These are phyloP conservation scores for Geophilus truncorum DNA, from an alignment of 2,888 invertebrate species.

Conservation along the genomic window DNA sequence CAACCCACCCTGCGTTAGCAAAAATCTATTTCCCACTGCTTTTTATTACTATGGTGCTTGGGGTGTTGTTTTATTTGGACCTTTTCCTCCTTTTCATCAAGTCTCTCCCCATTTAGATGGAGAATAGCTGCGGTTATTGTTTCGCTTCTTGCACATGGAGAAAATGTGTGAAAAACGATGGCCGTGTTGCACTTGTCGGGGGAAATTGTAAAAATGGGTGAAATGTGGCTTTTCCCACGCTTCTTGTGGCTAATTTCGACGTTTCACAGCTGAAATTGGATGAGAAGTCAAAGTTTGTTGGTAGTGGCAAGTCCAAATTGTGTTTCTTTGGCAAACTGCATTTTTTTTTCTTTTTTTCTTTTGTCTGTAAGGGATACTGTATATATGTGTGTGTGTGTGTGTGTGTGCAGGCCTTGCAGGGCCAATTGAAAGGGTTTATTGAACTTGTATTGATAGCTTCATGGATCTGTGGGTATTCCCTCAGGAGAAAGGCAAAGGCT, in stretches of 20 bases:
- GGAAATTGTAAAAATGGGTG: too few relatives aligned
- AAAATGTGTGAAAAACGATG: not conserved
- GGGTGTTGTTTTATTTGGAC: not conserved
- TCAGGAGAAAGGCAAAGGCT: not conserved
- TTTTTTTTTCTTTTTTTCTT: not conserved
- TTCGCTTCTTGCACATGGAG: not conserved
- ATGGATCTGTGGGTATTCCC: not conserved
- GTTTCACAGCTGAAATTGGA: too few relatives aligned
- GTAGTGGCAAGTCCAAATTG: not conserved
- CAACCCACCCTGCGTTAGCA: not conserved
- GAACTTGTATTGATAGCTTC: not conserved
- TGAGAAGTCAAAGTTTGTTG: not conserved
- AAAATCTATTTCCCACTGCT: not conserved
- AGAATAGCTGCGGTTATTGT: not conserved
- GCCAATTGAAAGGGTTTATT: slow-evolving; percentile 10
- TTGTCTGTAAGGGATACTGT: too few relatives aligned
- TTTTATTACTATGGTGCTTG: not conserved
- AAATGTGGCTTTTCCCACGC: too few relatives aligned
- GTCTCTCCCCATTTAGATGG: not conserved
- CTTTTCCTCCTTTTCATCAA: not conserved
- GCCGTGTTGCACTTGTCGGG: too few relatives aligned
- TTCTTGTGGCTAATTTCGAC: too few relatives aligned
- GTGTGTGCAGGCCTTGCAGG: not conserved
- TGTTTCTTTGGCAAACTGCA: not conserved
- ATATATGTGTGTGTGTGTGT: not conserved